Evolutionary conservation across 92 coral and sea anemone genomes (phyloP).

Genomic region (Nematostella vectensis): DNA sequence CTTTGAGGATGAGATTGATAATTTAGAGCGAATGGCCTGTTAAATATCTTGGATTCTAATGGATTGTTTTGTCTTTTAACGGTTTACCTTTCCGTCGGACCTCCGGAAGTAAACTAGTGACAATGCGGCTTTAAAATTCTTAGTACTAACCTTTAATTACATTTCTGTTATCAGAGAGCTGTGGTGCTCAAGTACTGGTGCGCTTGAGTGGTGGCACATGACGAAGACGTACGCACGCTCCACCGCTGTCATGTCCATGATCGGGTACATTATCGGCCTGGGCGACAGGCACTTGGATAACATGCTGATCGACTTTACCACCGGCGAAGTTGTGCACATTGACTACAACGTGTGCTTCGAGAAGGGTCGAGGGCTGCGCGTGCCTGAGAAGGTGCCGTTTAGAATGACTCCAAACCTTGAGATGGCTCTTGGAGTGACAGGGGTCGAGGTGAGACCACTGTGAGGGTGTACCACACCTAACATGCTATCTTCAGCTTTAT

Average conservation of each 20-base stretch:
- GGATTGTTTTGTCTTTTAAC: too few relatives aligned
- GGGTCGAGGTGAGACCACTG: slow-evolving; percentile 77
- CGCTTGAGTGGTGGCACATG: slow-evolving; percentile 97
- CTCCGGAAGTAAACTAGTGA: too few relatives aligned
- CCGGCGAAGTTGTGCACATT: slow-evolving; percentile 99
- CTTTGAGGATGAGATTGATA: too few relatives aligned
- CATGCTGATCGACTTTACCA: slow-evolving; percentile 95
- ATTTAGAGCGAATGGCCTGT: too few relatives aligned
- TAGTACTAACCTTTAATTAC: too few relatives aligned
- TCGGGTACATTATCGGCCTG: slow-evolving; percentile 90
- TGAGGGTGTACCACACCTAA: too few relatives aligned
- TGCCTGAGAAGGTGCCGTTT: slow-evolving; percentile 96
- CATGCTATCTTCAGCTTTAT: too few relatives aligned
- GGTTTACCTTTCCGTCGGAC: too few relatives aligned
- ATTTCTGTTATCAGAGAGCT: slow-evolving; percentile 91
- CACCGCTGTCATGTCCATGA: slow-evolving; percentile 99
- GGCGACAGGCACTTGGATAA: slow-evolving; percentile 98
- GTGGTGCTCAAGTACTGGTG: slow-evolving; percentile 97
- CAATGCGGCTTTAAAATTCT: too few relatives aligned
- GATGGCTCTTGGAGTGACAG: slow-evolving; percentile 94
- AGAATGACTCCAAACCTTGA: slow-evolving; percentile 97
- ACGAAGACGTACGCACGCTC: slow-evolving; percentile 92
- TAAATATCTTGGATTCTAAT: too few relatives aligned
- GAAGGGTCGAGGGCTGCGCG: slow-evolving; percentile 91
- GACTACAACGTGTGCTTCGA: slow-evolving; percentile 99